A percentile compares a stretch with the other conserved stretches of the same genome.
Evolutionary conservation across 2,888 invertebrate genomes (phyloP).

Genomic region (Protonemura montana): DNA sequence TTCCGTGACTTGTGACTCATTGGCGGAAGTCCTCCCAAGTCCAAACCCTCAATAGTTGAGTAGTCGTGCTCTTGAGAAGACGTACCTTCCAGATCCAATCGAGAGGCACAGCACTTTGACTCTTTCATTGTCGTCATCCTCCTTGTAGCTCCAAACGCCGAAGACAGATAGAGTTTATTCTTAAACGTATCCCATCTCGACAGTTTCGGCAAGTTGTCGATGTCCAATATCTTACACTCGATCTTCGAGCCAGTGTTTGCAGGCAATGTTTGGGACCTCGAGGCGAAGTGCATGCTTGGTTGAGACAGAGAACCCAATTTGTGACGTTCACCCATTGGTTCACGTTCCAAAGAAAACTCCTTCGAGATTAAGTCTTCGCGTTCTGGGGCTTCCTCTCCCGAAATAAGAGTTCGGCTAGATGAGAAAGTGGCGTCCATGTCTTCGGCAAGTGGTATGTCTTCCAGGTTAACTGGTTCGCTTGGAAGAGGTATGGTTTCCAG

Average conservation of each 20-base stretch:
- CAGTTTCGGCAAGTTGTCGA: not conserved
- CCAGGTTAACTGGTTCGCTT: not conserved
- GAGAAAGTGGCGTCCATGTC: no score
- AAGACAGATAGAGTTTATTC: not conserved
- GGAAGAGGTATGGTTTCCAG: not conserved
- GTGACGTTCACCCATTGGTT: no score
- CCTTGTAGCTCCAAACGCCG: not conserved
- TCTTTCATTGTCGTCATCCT: not conserved
- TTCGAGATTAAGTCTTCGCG: not conserved
- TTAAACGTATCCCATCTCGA: slow-evolving; percentile 24
- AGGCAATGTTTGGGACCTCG: not conserved
- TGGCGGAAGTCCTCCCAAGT: slow-evolving; percentile 22
- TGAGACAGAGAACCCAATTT: not conserved
- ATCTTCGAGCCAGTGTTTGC: not conserved
- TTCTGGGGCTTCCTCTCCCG: not conserved
- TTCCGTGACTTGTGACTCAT: slow-evolving; percentile 25
- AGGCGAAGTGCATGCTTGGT: not conserved
- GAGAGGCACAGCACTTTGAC: not conserved
- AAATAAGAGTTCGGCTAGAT: no score
- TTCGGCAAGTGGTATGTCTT: not conserved
- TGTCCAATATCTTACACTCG: slow-evolving; percentile 3
- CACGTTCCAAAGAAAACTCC: not conserved
- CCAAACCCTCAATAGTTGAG: slow-evolving; percentile 9
- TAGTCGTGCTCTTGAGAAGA: not conserved
- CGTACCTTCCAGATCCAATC: not conserved